Evolutionary conservation across 2,797 vertebrate species (phyloP).

Genomic region (Cryptoblepharus egeriae): DNA sequence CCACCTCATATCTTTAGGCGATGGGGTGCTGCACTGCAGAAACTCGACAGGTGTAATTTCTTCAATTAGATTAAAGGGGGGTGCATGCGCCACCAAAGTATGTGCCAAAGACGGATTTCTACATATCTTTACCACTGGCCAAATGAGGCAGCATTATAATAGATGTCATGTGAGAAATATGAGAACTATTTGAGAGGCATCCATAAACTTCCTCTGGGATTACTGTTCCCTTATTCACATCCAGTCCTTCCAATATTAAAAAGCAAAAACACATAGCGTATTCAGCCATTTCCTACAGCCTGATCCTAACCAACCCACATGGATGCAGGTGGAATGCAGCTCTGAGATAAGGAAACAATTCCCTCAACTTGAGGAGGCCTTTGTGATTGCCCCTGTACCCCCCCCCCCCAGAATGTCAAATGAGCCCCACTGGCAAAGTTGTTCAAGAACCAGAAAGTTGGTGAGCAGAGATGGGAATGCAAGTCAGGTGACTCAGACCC

Average conservation of each 20-base stretch:
- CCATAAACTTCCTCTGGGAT: background rate
- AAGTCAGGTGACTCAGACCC: too few species aligned
- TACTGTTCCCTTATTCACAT: background rate
- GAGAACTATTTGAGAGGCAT: background rate
- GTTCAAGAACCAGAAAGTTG: too few species aligned
- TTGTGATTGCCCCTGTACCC: too few species aligned
- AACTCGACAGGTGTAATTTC: background rate
- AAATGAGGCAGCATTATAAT: background rate
- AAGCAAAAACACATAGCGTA: background rate
- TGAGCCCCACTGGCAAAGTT: too few species aligned
- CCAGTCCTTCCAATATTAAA: background rate
- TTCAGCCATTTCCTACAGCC: too few species aligned
- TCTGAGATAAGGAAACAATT: background rate
- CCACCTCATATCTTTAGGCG: background rate
- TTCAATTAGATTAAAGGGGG: background rate
- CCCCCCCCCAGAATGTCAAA: too few species aligned
- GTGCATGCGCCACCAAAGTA: background rate
- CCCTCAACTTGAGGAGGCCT: background rate
- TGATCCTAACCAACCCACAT: too few species aligned
- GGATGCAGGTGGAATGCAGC: too few species aligned
- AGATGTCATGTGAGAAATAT: background rate
- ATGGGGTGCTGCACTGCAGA: background rate
- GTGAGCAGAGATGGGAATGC: too few species aligned
- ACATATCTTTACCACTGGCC: background rate
- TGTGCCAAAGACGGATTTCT: background rate